Base-by-base conservation (phyloP, 2,797 vertebrate species). In the Coranthus polyacanthus region DNA sequence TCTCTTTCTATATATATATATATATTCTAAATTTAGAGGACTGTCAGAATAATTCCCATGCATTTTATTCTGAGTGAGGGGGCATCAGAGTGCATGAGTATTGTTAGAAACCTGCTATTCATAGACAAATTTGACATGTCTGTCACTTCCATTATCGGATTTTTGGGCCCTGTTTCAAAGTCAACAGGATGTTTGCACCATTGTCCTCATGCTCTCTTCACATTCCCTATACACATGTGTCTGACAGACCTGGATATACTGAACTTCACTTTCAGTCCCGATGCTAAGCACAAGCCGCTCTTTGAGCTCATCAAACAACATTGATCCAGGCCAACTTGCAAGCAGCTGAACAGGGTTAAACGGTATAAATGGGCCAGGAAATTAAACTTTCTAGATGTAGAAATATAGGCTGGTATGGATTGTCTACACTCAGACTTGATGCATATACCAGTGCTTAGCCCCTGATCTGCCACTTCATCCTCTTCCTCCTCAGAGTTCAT, bases 201-300 rank as follows among this genome's bases (percentile, higher is more conserved):
- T 38, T 75, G 56, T 77, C 58, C 72, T 83, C 67, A 60, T 80
- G 79, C 29, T 39, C 49, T 32, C 37, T 44, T 42, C 73, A 66
- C 47, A 24, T 42, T 73, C 34, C 29, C 46, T 45, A 29, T 0
- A 44, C 57, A 71, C 83, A 79, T 71, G 65, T 82, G 82, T 72
- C 58, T 64, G 39, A 73, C 82, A 84, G 77, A 78, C 68, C 43
- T 60, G 59, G 50, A 50, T 47, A 58, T 69, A 45, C 55, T 8
- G 56, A 66, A 51, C 41, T 61, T 69, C 50, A 17, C 32, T 47
- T 29, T 10, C 12, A 39, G 24, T 62, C n/a, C n/a, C n/a, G n/a
- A n/a, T 32, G 49, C n/a, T n/a, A 58, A 76, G 65, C 61, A 41
- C 56, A 13, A 47, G 68, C 68, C 67, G 42, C 43, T 59, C 44